Evolutionary conservation across 2,797 vertebrate genomes (phyloP), one percentile per base, ranked within the genome.

Genomic region (Naso thynnoides): DNA sequence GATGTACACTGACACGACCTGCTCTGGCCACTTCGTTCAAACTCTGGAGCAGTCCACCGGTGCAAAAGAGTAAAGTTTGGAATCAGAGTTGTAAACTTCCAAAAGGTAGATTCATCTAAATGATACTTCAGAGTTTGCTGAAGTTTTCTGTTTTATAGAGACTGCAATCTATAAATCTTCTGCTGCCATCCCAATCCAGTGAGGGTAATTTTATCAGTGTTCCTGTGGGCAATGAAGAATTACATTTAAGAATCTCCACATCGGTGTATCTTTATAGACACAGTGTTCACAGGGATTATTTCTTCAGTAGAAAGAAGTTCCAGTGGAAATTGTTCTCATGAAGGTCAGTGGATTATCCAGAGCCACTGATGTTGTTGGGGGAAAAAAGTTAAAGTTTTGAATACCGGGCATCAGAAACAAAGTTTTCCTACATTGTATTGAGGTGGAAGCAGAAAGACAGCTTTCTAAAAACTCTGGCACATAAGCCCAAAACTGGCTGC

Each of bases 1-100:
- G 72, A 52, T 56, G 57, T 7, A 86, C 55, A 70, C 79, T 11
- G 15, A 50, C 76, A 84, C 71, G 70, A 78, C 68, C 63, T 18
- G 64, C 42, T 82, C 54, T 23, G 65, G 49, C 6, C 52, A 59
- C 44, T 19, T 21, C 53, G 47, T 61, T 42, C 31, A 33, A 6
- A 64, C 52, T 24, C 8, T 41, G 31, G 21, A 27, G 56, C 31
- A 13, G 39, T 26, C 48, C 38, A 61, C 21, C 26, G 27, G 10
- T 53, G 19, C 53, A 42, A 60, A 44, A 71, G 9, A 59, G 26
- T 16, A 6, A 72, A 24, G 36, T 55, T 67, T 64, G 31, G 10
- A 49, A 39, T 33, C 10, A 23, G 19, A 39, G 18, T 26, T 70
- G 39, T 2, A 60, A 8, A 58, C 15, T 54, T 53, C n/a, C 31